These are phyloP conservation scores for Promerops cafer DNA, from an alignment of 2,113 vertebrate species.

Conservation along the genomic window DNA sequence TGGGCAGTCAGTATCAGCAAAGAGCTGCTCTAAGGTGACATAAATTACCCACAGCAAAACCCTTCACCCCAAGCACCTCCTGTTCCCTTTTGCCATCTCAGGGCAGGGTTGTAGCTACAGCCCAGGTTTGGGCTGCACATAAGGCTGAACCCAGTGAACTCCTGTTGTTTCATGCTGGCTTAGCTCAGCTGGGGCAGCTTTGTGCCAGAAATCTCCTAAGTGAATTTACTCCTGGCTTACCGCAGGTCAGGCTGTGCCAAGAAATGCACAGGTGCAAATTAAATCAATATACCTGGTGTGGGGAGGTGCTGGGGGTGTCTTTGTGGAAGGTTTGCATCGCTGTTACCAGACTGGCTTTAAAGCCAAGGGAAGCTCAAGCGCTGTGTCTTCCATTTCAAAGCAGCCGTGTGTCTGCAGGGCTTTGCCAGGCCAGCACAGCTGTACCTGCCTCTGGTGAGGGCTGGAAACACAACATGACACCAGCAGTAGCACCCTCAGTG, in stretches of 20 bases:
- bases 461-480: accelerated
- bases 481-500: not conserved
- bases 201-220: slow-evolving; percentile 21
- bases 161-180: not conserved
- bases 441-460: not conserved
- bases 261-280: slow-evolving; percentile 47
- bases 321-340: not conserved
- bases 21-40: not conserved
- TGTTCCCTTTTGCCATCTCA: not conserved
- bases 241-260: not conserved
- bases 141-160: not conserved
- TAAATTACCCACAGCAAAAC: not conserved
- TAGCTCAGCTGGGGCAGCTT: slow-evolving; percentile 18
- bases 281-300: slow-evolving; percentile 27
- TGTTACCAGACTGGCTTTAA: not conserved
- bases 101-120: not conserved
- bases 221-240: slow-evolving; percentile 22
- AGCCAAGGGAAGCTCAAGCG: accelerated
- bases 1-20: not conserved
- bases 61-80: not conserved
- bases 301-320: not conserved
- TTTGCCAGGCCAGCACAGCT: not conserved
- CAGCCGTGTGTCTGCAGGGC: not conserved
- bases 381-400: not conserved
- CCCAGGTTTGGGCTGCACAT: not conserved